These are phyloP conservation scores for Bombyx mandarina DNA, from an alignment of 1,140 invertebrate species.

Conservation along the genomic window DNA sequence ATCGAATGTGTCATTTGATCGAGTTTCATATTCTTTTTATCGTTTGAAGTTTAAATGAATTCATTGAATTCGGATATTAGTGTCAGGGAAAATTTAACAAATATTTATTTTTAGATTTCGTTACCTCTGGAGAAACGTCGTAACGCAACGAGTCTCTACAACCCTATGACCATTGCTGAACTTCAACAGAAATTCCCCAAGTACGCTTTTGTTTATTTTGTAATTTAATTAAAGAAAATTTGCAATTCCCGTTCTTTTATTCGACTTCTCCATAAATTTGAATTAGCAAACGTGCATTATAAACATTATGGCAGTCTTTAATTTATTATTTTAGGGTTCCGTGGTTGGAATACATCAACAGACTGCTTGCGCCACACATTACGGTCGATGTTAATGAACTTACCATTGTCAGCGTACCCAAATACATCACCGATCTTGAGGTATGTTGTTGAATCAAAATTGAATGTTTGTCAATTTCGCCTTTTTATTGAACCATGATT, in stretches of 20 bases:
- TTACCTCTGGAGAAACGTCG: slow-evolving; percentile 90
- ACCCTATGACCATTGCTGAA: slow-evolving; percentile 87
- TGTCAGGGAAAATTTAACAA: not conserved
- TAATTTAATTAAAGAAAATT: too few relatives aligned
- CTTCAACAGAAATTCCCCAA: slow-evolving; percentile 80
- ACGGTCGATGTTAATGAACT: slow-evolving; percentile 79
- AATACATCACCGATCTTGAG: slow-evolving; percentile 80
- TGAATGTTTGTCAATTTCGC: too few relatives aligned
- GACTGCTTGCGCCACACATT: slow-evolving; percentile 75
- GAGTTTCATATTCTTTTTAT: too few relatives aligned
- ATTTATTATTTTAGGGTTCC: slow-evolving; percentile 70
- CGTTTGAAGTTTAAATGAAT: too few relatives aligned
- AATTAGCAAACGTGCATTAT: too few relatives aligned
- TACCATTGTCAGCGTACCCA: slow-evolving; percentile 85
- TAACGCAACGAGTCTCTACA: slow-evolving; percentile 92
- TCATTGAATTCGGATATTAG: too few relatives aligned
- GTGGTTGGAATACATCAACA: slow-evolving; percentile 88
- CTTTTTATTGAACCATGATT: too few relatives aligned
- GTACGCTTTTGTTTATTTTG: slow-evolving; percentile 20
- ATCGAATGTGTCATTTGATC: slow-evolving; percentile 7
- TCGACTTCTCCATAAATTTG: too few relatives aligned
- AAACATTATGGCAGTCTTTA: not conserved
- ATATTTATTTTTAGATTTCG: slow-evolving; percentile 78
- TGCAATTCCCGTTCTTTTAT: too few relatives aligned
- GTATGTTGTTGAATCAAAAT: slow-evolving; percentile 20